Percentiles rank a stretch among this genome's conserved stretches.
phyloP scores from a whole-genome alignment of 2,888 invertebrate genomes.

The Hyalella azteca region DNA sequence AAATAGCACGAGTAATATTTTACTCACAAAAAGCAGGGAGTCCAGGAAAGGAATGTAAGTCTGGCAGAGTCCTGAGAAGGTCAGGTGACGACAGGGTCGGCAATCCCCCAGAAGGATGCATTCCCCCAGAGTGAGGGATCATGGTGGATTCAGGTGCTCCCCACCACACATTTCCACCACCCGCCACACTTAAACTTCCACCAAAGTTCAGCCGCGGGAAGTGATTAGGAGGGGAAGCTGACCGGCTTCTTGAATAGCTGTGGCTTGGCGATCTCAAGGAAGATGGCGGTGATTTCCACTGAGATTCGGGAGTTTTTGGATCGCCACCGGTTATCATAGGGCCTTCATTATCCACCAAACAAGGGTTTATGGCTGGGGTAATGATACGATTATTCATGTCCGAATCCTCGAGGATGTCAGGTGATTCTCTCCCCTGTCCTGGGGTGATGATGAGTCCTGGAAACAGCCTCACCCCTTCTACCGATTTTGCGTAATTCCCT shows the following conservation, averaged over 20 bases:
- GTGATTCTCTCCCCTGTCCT: constrained; percentile 24
- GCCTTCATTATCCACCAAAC: too few species aligned
- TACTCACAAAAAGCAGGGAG: constrained; percentile 57
- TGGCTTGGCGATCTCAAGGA: constrained; percentile 20
- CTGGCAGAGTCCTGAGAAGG: constrained; percentile 47
- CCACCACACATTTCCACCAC: constrained; percentile 27
- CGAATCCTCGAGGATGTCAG: neutral
- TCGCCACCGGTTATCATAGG: too few species aligned
- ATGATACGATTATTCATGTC: neutral
- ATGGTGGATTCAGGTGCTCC: neutral
- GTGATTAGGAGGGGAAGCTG: constrained; percentile 50
- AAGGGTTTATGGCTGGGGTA: too few species aligned
- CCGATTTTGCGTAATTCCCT: neutral
- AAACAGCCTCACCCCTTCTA: constrained; percentile 51
- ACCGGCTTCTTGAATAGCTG: constrained; percentile 41
- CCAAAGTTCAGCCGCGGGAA: constrained; percentile 56
- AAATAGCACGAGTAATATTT: neutral
- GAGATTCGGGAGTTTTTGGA: neutral
- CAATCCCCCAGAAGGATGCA: neutral
- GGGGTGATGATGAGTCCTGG: constrained; percentile 57
- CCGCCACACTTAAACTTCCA: neutral
- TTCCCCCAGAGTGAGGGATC: neutral
- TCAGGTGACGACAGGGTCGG: constrained; percentile 16
- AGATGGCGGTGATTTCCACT: neutral
- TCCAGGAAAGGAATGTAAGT: constrained; percentile 55